A percentile compares a stretch with the other conserved stretches of the same genome.
Evolutionary conservation across 2,888 invertebrate species (phyloP).

Genomic region (Gastracanthus pulcherrimus): DNA sequence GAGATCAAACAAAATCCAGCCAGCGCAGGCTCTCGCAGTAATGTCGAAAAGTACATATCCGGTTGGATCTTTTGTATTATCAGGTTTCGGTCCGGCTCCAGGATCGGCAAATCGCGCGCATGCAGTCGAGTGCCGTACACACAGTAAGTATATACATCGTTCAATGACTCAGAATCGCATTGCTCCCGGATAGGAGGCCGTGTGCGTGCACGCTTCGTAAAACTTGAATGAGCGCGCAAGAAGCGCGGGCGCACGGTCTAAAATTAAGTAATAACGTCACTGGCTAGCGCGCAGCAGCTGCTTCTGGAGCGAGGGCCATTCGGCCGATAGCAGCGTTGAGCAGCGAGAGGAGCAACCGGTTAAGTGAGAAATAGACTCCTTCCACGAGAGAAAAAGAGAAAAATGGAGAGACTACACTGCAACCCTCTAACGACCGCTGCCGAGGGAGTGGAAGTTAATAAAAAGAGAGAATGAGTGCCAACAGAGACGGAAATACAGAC

Average conservation of each 20-base stretch:
- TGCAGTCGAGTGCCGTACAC: neutral
- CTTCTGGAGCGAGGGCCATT: neutral
- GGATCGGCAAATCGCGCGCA: neutral
- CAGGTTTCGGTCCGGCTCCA: neutral
- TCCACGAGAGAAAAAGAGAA: neutral
- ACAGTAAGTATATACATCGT: neutral
- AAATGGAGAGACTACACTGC: neutral
- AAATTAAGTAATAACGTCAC: slow-evolving; percentile 69
- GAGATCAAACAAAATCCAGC: neutral
- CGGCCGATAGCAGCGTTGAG: neutral
- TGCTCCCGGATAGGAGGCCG: too few relatives aligned
- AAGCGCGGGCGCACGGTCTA: slow-evolving; percentile 58
- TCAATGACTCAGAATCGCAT: neutral
- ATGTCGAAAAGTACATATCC: neutral
- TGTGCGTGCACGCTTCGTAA: neutral
- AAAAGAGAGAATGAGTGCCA: slow-evolving; percentile 6
- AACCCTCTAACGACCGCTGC: neutral
- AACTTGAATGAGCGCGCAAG: slow-evolving; percentile 36
- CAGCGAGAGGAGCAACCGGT: slow-evolving; percentile 25
- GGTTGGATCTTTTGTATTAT: slow-evolving; percentile 5
- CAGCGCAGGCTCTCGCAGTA: neutral
- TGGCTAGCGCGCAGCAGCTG: slow-evolving; percentile 1
- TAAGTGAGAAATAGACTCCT: slow-evolving; percentile 43
- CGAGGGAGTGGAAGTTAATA: slow-evolving; percentile 1
- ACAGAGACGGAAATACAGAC: slow-evolving; percentile 1